Conservation (phyloP, 2,797 vertebrate genomes). For the Onychomys leucogaster region DNA sequence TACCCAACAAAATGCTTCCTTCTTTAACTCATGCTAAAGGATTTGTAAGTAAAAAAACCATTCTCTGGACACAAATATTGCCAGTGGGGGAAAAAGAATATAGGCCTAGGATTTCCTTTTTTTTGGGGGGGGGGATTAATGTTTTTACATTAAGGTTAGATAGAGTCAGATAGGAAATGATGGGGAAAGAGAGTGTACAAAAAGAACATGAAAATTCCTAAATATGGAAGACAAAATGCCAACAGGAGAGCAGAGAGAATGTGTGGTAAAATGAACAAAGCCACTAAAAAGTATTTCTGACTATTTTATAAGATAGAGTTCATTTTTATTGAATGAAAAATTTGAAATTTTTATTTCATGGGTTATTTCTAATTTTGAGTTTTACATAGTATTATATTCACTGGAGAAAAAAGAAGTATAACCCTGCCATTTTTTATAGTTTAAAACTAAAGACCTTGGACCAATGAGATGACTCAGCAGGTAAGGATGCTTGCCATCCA, state of each 20-base stretch:
- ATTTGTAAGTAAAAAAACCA: not conserved
- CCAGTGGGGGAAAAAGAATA: not conserved
- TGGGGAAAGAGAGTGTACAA: not conserved
- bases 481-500: not conserved
- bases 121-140: not conserved
- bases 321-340: not conserved
- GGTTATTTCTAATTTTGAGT: not conserved
- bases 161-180: not conserved
- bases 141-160: not conserved
- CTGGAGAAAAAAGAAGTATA: not conserved
- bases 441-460: not conserved
- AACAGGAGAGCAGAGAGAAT: not conserved
- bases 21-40: not conserved
- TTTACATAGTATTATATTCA: not conserved
- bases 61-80: not conserved
- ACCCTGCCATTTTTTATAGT: not conserved
- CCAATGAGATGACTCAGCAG: not conserved
- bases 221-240: not conserved
- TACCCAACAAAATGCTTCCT: not conserved
- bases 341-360: not conserved
- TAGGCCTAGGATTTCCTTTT: not conserved
- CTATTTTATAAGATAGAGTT: not conserved
- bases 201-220: not conserved
- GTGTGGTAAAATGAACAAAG: fast-evolving
- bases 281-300: not conserved